Percentiles rank a stretch among this genome's conserved stretches.
phyloP scores from a whole-genome alignment of 1,140 invertebrate species.

The Tyrophagus putrescentiae region DNA sequence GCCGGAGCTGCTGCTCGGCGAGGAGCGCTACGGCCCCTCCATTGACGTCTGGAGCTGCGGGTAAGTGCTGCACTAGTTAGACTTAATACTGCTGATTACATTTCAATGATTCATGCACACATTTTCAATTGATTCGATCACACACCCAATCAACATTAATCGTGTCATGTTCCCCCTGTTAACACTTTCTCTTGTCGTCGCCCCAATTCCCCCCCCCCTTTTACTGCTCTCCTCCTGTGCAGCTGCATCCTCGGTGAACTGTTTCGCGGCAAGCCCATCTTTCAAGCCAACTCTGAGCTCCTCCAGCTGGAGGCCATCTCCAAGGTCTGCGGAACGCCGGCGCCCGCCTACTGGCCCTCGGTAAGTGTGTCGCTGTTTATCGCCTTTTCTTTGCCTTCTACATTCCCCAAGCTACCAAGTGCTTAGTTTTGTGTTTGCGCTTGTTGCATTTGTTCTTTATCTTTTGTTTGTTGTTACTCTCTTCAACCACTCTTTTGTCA shows the following conservation, averaged over 20 bases:
- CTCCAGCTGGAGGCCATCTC: constrained; percentile 89
- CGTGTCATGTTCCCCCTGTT: too few species aligned
- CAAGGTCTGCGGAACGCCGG: constrained; percentile 82
- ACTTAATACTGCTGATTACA: background rate
- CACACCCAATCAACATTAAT: background rate
- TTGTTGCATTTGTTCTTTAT: background rate
- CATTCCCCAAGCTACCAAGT: too few species aligned
- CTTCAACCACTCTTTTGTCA: too few species aligned
- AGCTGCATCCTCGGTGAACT: constrained; percentile 93
- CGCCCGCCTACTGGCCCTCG: constrained; percentile 72
- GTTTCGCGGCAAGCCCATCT: constrained; percentile 88
- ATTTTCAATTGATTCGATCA: background rate
- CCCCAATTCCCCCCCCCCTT: too few species aligned
- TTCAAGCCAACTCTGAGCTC: constrained; percentile 86
- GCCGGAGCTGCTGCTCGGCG: constrained; percentile 87
- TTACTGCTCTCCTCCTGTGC: constrained; percentile 22
- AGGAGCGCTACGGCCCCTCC: constrained; percentile 91
- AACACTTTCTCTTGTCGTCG: too few species aligned
- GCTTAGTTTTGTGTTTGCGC: background rate
- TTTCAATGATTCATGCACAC: background rate
- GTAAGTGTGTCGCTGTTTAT: constrained; percentile 13
- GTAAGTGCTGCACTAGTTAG: constrained; percentile 37
- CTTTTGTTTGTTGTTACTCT: background rate
- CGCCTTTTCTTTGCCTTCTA: too few species aligned
- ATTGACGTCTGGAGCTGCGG: constrained; percentile 99